Percentiles rank a stretch among this genome's conserved stretches.
Conservation (phyloP, 2,888 invertebrate genomes). For the Microctonus aethiopoides region DNA sequence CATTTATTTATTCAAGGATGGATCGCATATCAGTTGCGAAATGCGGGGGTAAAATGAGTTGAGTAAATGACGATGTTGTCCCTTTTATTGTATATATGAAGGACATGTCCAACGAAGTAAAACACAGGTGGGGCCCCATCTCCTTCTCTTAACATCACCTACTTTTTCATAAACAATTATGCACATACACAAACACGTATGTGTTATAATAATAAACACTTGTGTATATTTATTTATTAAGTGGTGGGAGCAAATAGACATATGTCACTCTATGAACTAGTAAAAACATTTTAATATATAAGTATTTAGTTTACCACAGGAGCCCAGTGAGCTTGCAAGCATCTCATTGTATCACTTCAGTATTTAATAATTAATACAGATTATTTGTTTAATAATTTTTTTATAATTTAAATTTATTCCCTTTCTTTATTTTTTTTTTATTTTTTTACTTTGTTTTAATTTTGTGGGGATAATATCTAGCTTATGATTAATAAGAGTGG, state of each 20-base stretch:
- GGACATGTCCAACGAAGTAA: constrained; percentile 26
- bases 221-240: not conserved
- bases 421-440: not conserved
- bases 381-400: not conserved
- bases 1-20: too few species aligned
- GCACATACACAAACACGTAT: too few species aligned
- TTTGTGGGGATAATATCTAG: not conserved
- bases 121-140: constrained; percentile 27
- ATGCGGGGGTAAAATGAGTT: not conserved
- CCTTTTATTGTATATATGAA: constrained; percentile 3
- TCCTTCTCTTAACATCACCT: constrained; percentile 6
- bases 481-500: not conserved
- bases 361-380: not conserved
- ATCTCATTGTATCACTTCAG: not conserved
- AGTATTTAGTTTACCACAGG: constrained; percentile 55
- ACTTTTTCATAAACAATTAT: constrained; percentile 27
- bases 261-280: constrained; percentile 34
- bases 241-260: not conserved
- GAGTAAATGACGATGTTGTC: constrained; percentile 1
- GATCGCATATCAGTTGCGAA: not conserved
- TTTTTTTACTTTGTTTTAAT: too few species aligned
- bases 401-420: not conserved
- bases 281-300: constrained; percentile 57
- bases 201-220: too few species aligned
- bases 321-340: constrained; percentile 47